phyloP scores from a whole-genome alignment of 2,113 vertebrate species.

The Brachyistius frenatus region DNA sequence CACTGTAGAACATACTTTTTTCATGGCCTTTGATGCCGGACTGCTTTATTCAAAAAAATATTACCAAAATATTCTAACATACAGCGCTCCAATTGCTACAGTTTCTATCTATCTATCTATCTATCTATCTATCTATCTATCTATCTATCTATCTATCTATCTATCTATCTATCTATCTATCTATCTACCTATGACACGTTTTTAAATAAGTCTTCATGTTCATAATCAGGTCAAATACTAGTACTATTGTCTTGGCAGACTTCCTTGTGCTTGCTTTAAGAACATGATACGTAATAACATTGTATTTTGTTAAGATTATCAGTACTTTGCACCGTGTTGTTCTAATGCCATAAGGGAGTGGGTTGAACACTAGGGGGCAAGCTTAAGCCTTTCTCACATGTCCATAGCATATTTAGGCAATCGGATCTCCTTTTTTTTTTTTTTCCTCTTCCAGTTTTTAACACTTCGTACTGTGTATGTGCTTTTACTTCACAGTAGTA shows the following conservation, averaged over 20 bases:
- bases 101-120: neutral
- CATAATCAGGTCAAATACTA: neutral
- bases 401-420: conserved; percentile 46
- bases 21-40: conserved; percentile 34
- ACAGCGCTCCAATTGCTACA: neutral
- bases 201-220: too few relatives aligned
- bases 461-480: conserved; percentile 5
- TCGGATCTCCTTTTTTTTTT: conserved; percentile 21
- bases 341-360: conserved; percentile 54
- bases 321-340: conserved; percentile 29
- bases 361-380: conserved; percentile 85
- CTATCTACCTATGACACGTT: neutral
- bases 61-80: neutral
- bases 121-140: too few relatives aligned
- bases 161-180: neutral
- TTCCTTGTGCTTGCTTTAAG: neutral
- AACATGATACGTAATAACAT: neutral
- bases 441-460: conserved; percentile 30
- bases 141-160: neutral
- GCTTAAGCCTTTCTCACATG: conserved; percentile 77
- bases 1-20: conserved; percentile 21
- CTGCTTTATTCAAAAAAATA: conserved; percentile 33
- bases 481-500: conserved; percentile 1
- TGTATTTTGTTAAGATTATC: conserved; percentile 4
- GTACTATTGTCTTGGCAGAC: too few relatives aligned